Percentiles rank a stretch among this genome's conserved stretches.
These are phyloP conservation scores for Vultur gryphus DNA, from an alignment of 2,797 vertebrate species.

Conservation along the genomic window DNA sequence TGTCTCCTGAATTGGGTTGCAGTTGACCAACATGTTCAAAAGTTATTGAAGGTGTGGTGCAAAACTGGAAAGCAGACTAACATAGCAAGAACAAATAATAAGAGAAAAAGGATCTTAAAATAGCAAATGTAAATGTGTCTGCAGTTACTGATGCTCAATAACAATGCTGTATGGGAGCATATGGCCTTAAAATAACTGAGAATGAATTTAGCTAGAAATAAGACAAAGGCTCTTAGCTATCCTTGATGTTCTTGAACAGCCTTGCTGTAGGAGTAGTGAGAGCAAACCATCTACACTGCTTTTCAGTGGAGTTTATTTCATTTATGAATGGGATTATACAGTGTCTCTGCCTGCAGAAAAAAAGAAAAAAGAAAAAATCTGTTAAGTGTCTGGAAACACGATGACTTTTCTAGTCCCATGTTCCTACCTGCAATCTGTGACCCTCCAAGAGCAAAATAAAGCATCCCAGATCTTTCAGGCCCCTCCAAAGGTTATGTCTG, in stretches of 20 bases:
- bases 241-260: conserved; percentile 14
- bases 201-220: conserved; percentile 18
- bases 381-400: neutral
- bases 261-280: conserved; percentile 38
- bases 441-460: neutral
- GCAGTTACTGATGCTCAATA: conserved; percentile 24
- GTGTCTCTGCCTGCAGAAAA: neutral
- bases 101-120: neutral
- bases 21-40: neutral
- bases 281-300: neutral
- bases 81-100: neutral
- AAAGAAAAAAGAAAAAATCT: neutral
- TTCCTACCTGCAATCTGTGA: neutral
- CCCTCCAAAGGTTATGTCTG: neutral
- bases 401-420: neutral
- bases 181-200: conserved; percentile 34
- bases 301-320: neutral
- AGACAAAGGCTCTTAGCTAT: conserved; percentile 32
- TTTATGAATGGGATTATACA: conserved; percentile 44
- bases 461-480: neutral
- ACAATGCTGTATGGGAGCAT: neutral
- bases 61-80: neutral
- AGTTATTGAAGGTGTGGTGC: neutral
- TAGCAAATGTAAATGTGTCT: neutral
- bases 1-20: neutral